These are phyloP conservation scores for Branchipolynoe longqiensis DNA, from an alignment of 2,888 invertebrate genomes.

Conservation along the genomic window DNA sequence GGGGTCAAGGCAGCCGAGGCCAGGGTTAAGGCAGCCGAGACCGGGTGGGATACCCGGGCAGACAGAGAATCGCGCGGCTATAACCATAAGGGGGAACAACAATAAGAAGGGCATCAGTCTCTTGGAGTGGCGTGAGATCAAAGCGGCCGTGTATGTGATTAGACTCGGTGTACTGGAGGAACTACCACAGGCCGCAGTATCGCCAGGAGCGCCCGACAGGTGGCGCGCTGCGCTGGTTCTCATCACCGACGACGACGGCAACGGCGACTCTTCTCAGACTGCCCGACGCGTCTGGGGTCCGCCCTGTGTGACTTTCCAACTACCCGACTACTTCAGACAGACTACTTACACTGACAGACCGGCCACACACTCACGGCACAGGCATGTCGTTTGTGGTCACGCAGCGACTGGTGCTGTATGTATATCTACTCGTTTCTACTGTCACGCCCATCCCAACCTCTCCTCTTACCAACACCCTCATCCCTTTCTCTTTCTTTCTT, in stretches of 20 bases:
- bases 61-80: neutral
- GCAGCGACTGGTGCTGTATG: conserved; percentile 45
- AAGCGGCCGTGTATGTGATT: conserved; percentile 23
- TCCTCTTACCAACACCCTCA: neutral
- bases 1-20: too few relatives aligned
- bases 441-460: neutral
- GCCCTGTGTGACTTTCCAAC: too few relatives aligned
- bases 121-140: neutral
- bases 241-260: neutral
- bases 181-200: too few relatives aligned
- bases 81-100: neutral
- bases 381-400: conserved; percentile 40
- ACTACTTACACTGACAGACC: neutral
- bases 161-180: too few relatives aligned
- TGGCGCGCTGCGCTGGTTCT: neutral
- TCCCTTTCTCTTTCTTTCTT: neutral
- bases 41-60: neutral
- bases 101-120: neutral
- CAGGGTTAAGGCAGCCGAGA: too few relatives aligned
- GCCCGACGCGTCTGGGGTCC: neutral
- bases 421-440: neutral
- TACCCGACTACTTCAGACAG: too few relatives aligned
- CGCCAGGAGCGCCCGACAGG: neutral
- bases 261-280: neutral
- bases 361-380: neutral